Percentiles rank a stretch among this genome's conserved stretches.
These are phyloP conservation scores for Tragulus kanchil DNA, from an alignment of 2,113 vertebrate species.

Conservation along the genomic window DNA sequence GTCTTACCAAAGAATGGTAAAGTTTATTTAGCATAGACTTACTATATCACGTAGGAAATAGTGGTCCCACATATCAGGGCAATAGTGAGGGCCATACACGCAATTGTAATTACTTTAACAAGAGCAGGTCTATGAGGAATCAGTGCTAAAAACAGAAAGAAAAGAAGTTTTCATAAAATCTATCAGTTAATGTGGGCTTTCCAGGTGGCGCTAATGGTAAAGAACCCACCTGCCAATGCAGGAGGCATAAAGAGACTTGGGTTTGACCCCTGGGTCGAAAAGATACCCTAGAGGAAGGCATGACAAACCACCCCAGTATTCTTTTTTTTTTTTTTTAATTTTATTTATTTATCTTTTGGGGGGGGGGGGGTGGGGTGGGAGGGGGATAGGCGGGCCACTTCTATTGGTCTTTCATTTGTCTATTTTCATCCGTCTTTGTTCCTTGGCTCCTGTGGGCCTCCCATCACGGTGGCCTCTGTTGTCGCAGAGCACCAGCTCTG, in stretches of 20 bases:
- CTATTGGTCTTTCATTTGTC: too few species aligned
- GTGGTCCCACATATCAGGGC: slow-evolving; percentile 49
- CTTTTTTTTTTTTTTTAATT: too few species aligned
- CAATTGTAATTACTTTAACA: slow-evolving; percentile 53
- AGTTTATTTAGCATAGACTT: slow-evolving; percentile 23
- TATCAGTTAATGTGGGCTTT: not conserved
- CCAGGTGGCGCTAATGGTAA: not conserved
- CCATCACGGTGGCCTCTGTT: too few species aligned
- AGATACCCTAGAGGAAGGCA: not conserved
- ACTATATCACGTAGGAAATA: slow-evolving; percentile 54
- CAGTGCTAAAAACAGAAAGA: slow-evolving; percentile 8
- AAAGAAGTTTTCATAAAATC: not conserved
- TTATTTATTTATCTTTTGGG: too few species aligned
- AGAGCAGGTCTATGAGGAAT: slow-evolving; percentile 33
- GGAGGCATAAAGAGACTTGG: not conserved
- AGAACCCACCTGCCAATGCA: not conserved
- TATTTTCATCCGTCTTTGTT: too few species aligned
- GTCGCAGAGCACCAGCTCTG: too few species aligned
- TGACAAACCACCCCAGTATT: not conserved
- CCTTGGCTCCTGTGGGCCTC: too few species aligned
- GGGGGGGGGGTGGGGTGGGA: too few species aligned
- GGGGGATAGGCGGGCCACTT: too few species aligned
- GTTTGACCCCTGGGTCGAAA: not conserved
- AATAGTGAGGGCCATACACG: not conserved
- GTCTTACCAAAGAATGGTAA: not conserved